Evolutionary conservation across 2,888 invertebrate species (phyloP), one percentile per base, ranked within the genome.

Genomic region (Synanthedon andrenaeformis): DNA sequence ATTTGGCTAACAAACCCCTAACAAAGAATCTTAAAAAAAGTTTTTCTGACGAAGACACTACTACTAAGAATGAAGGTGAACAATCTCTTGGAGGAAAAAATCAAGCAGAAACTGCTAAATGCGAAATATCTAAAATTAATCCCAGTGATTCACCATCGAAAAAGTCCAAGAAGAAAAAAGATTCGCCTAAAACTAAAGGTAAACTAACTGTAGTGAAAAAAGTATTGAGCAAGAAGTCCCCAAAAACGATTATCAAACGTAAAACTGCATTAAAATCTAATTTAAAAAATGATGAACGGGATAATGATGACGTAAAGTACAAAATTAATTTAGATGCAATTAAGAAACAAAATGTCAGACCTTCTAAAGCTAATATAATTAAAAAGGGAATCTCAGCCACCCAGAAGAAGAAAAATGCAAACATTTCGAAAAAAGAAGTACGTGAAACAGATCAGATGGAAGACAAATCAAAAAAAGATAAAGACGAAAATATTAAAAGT

Each of bases 81-180:
- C 57, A 62, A 52, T 55, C 67, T 42, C 52, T 62, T 54, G 65
- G 63, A 41, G 79, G 80, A 41, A 77, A 74, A 63, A 66, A 62
- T 56, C 72, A 76, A 50, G 53, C 69, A 54, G 84, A 81, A 51
- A 59, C 57, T 42, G 54, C 59, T 55, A 82, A 80, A 62, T 58
- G 70, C 49, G 74, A 72, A 52, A 57, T 73, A 49, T 72, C 79
- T 41, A 82, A 79, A 64, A 48, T 53, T 55, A 53, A 64, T 13
- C 59, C 75, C 48, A 74, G 72, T 61, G 73, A 74, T 55, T 76
- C 79, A 45, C 73, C 78, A 51, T 53, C 70, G 52, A 85, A 84
- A 66, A 80, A 80, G 56, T 42, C 66, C 54, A 82, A 82, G 63
- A 81, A 85, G 59, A 82, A 82, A 61, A 85, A 85, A 67, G 81